Percentiles rank a stretch among this genome's conserved stretches.
Conservation (phyloP, 2,888 invertebrate species). For the Chymomyza fuscimana region DNA sequence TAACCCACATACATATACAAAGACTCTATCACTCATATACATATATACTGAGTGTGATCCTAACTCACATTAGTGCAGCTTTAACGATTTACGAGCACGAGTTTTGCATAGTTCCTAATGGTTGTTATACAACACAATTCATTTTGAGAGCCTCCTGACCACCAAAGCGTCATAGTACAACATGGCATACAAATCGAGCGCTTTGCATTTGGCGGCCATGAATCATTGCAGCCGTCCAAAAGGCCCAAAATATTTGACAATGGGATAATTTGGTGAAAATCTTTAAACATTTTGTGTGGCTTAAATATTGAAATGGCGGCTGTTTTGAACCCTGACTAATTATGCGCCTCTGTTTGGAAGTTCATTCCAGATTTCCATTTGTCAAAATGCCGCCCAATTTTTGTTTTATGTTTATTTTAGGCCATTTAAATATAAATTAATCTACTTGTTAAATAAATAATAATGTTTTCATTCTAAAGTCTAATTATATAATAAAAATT, state of each 20-base stretch:
- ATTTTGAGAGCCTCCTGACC: slow-evolving; percentile 37
- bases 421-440: too few relatives aligned
- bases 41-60: slow-evolving; percentile 6
- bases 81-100: slow-evolving; percentile 55
- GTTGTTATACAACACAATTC: slow-evolving; percentile 56
- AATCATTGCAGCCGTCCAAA: slow-evolving; percentile 42
- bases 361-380: too few relatives aligned
- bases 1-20: slow-evolving; percentile 26
- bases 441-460: too few relatives aligned
- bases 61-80: slow-evolving; percentile 33
- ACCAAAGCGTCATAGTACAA: slow-evolving; percentile 28
- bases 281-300: neutral
- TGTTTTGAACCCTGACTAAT: too few relatives aligned
- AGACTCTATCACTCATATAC: neutral
- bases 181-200: slow-evolving; percentile 60
- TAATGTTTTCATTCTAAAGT: too few relatives aligned
- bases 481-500: too few relatives aligned
- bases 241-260: slow-evolving; percentile 2
- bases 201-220: slow-evolving; percentile 67
- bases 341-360: too few relatives aligned
- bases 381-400: too few relatives aligned
- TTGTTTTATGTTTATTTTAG: too few relatives aligned
- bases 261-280: neutral
- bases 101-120: slow-evolving; percentile 73
- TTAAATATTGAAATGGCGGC: neutral